These are phyloP conservation scores for Caenorhabditis japonica DNA, from an alignment of 2,888 invertebrate genomes.

Conservation along the genomic window DNA sequence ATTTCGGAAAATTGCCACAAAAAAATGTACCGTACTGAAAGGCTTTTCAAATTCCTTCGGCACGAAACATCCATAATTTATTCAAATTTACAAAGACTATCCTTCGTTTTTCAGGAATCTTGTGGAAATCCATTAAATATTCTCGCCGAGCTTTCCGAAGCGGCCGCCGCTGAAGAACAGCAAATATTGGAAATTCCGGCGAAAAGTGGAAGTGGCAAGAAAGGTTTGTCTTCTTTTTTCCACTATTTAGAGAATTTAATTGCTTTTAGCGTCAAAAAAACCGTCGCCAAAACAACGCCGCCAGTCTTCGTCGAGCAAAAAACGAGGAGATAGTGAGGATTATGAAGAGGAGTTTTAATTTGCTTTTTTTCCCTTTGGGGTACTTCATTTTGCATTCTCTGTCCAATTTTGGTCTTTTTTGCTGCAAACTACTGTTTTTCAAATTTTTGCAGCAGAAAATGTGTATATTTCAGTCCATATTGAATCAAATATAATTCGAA, in stretches of 20 bases:
- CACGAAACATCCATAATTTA: too few relatives aligned
- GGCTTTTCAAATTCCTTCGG: too few relatives aligned
- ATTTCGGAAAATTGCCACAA: too few relatives aligned
- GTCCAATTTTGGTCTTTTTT: not conserved
- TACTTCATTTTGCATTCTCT: not conserved
- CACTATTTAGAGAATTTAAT: not conserved
- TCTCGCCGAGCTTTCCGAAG: conserved; percentile 20
- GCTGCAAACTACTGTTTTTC: too few relatives aligned
- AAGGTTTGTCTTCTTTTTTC: not conserved
- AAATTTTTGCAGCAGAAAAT: too few relatives aligned
- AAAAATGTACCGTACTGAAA: too few relatives aligned
- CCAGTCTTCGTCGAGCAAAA: not conserved
- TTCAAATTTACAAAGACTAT: too few relatives aligned
- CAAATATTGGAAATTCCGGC: not conserved
- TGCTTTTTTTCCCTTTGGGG: not conserved
- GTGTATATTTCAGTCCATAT: too few relatives aligned
- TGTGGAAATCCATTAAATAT: conserved; percentile 31
- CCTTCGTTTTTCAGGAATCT: too few relatives aligned
- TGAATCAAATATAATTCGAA: too few relatives aligned
- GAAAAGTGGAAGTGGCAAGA: conserved; percentile 1
- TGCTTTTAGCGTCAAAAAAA: not conserved
- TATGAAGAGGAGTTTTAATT: conserved; percentile 7
- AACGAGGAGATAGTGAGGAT: not conserved
- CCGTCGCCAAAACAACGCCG: not conserved
- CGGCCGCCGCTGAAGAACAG: conserved; percentile 9